Conservation (phyloP, 2,113 vertebrate species). For the Pithys albifrons region DNA sequence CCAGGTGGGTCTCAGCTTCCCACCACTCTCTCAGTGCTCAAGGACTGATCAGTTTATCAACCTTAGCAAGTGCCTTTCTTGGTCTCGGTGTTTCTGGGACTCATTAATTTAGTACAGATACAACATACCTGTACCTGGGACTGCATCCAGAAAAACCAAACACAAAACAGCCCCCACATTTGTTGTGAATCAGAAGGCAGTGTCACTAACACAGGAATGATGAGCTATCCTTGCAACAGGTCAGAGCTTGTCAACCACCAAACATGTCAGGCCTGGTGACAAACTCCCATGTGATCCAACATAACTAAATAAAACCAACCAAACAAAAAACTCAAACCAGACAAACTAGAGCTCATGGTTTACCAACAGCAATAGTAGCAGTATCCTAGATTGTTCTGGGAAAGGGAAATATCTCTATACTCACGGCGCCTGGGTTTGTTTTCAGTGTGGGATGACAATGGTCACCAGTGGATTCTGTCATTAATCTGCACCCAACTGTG, state of each 20-base stretch:
- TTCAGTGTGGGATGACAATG: not conserved
- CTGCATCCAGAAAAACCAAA: not conserved
- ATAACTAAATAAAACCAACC: not conserved
- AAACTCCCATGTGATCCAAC: accelerated
- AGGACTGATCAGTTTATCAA: not conserved
- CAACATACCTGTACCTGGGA: not conserved
- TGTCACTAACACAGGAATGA: accelerated
- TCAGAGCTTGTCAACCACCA: not conserved
- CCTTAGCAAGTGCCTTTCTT: not conserved
- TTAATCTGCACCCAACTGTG: not conserved
- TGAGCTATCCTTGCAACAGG: not conserved
- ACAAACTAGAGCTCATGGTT: not conserved
- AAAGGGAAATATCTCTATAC: not conserved
- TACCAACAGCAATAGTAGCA: not conserved
- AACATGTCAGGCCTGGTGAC: not conserved
- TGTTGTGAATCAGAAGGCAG: not conserved
- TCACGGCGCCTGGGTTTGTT: accelerated
- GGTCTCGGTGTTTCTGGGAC: not conserved
- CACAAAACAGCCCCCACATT: not conserved
- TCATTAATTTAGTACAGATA: not conserved
- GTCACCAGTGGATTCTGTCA: not conserved
- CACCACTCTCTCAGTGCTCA: not conserved
- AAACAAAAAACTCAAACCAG: not conserved
- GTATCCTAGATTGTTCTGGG: not conserved
- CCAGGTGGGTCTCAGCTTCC: not conserved